phyloP scores from a whole-genome alignment of 2,113 vertebrate species.

The Condylura cristata region DNA sequence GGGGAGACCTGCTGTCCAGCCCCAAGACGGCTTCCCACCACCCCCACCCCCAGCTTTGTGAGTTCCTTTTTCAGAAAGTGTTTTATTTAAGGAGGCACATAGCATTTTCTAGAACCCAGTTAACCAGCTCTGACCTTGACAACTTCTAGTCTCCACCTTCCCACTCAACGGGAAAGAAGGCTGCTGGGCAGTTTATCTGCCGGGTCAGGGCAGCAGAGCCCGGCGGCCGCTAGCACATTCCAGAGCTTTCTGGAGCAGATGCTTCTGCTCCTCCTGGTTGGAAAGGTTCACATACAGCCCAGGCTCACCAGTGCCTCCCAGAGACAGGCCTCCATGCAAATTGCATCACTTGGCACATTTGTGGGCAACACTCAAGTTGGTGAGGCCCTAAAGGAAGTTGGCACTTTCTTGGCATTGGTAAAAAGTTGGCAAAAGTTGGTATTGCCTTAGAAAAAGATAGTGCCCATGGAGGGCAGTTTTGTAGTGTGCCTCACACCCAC shows the following conservation, averaged over 20 bases:
- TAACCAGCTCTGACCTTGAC: background rate
- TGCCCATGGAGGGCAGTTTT: background rate
- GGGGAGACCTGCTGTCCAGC: background rate
- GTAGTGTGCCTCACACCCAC: accelerated
- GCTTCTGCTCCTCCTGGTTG: too few species aligned
- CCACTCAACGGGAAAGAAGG: background rate
- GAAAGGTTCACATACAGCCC: background rate
- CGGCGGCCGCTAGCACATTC: background rate
- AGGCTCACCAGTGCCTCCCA: background rate
- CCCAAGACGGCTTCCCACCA: background rate
- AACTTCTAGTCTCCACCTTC: too few species aligned
- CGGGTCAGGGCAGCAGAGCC: background rate
- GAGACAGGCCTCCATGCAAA: background rate
- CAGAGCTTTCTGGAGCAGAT: background rate
- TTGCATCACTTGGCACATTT: background rate
- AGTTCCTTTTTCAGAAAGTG: background rate
- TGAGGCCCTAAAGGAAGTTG: background rate
- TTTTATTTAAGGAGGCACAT: background rate
- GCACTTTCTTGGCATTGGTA: too few species aligned
- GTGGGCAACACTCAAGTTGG: too few species aligned
- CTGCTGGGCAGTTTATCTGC: background rate
- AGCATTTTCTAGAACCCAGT: background rate
- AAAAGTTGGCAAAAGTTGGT: background rate
- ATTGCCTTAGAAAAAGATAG: background rate
- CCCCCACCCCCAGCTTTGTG: too few species aligned